These are phyloP conservation scores for Hirtodrosophila confusa DNA, from an alignment of 2,888 invertebrate species.

Conservation along the genomic window DNA sequence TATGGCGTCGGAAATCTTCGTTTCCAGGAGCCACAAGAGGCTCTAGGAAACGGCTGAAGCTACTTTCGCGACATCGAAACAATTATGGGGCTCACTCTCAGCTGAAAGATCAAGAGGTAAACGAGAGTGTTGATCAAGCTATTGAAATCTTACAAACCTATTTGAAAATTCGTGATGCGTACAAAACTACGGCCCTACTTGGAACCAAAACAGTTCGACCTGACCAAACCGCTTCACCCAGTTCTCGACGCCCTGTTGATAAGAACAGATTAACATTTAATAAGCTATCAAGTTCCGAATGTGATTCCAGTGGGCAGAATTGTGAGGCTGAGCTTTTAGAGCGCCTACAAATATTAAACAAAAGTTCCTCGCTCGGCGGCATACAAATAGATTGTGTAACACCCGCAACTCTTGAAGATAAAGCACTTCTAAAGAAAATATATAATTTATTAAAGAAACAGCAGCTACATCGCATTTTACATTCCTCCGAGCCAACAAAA, in stretches of 20 bases:
- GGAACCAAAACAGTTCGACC: slow-evolving; percentile 80
- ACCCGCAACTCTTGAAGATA: slow-evolving; percentile 89
- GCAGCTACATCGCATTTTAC: slow-evolving; percentile 80
- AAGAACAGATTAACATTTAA: slow-evolving; percentile 3
- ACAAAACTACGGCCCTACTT: slow-evolving; percentile 77
- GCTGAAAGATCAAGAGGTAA: slow-evolving; percentile 16
- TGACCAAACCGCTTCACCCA: slow-evolving; percentile 81
- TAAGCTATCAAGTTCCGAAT: background rate
- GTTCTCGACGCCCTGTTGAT: slow-evolving; percentile 72
- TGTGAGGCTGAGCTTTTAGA: slow-evolving; percentile 66
- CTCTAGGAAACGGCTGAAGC: slow-evolving; percentile 67
- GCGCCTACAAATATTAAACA: slow-evolving; percentile 61
- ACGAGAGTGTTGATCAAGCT: slow-evolving; percentile 67
- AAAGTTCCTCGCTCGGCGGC: slow-evolving; percentile 46
- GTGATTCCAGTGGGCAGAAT: slow-evolving; percentile 40
- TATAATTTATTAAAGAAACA: slow-evolving; percentile 82
- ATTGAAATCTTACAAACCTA: slow-evolving; percentile 77
- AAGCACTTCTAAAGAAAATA: slow-evolving; percentile 87
- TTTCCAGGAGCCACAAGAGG: slow-evolving; percentile 86
- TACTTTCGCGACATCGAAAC: slow-evolving; percentile 46
- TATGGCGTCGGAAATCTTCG: slow-evolving; percentile 91
- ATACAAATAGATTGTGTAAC: slow-evolving; percentile 87
- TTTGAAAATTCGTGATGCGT: slow-evolving; percentile 72
- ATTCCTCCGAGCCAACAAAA: slow-evolving; percentile 66
- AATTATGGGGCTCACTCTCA: slow-evolving; percentile 9